phyloP scores from a whole-genome alignment of 2,797 vertebrate species.

The Rhincodon typus region DNA sequence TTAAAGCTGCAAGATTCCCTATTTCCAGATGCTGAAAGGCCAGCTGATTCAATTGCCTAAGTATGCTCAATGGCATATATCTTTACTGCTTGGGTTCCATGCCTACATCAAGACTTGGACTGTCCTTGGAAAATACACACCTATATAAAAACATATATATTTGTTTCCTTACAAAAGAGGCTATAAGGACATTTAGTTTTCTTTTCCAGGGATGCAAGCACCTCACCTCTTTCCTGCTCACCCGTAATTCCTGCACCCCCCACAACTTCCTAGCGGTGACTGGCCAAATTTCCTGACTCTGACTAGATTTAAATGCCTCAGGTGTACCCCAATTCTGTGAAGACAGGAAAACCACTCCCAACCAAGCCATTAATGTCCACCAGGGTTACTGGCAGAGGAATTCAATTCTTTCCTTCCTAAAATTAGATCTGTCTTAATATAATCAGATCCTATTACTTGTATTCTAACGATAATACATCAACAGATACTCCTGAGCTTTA shows the following conservation, averaged over 20 bases:
- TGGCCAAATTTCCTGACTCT: not conserved
- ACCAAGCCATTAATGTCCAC: not conserved
- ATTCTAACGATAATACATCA: not conserved
- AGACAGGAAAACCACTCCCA: not conserved
- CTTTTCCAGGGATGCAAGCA: not conserved
- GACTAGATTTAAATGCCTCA: not conserved
- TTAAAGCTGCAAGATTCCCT: not conserved
- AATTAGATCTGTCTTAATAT: not conserved
- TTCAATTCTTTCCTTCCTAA: not conserved
- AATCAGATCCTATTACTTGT: not conserved
- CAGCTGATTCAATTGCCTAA: not conserved
- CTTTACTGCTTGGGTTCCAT: not conserved
- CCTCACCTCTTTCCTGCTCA: not conserved
- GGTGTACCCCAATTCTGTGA: not conserved
- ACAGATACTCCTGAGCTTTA: not conserved
- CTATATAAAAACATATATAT: too few relatives aligned
- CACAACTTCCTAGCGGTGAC: too few relatives aligned
- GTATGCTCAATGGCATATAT: not conserved
- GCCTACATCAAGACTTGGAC: not conserved
- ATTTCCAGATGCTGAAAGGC: not conserved
- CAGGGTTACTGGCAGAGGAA: not conserved
- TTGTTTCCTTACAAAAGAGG: not conserved
- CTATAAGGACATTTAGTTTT: not conserved
- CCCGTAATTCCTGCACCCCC: not conserved
- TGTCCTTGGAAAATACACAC: not conserved